phyloP scores from a whole-genome alignment of 2,888 invertebrate genomes.

The Fabriciana adippe region DNA sequence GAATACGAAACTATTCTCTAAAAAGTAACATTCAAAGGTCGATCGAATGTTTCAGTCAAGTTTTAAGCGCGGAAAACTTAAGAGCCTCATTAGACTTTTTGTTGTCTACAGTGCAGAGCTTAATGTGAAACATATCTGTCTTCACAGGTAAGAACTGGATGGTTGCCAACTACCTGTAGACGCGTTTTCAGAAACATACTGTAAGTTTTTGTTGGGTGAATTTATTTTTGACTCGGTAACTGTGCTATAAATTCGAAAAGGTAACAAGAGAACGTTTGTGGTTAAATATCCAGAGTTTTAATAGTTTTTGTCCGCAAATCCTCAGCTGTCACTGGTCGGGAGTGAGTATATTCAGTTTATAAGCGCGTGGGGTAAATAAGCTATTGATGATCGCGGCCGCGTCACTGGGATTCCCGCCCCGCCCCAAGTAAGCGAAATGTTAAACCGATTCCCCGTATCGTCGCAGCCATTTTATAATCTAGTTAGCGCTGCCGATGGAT shows the following conservation, averaged over 20 bases:
- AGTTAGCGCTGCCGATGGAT: constrained; percentile 40
- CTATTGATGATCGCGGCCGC: constrained; percentile 56
- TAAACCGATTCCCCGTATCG: constrained; percentile 66
- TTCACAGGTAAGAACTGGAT: constrained; percentile 68
- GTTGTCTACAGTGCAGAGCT: constrained; percentile 51
- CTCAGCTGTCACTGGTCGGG: constrained; percentile 61
- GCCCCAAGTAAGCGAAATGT: constrained; percentile 55
- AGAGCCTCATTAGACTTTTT: constrained; percentile 60
- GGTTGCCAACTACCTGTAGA: constrained; percentile 79
- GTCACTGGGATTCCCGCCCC: constrained; percentile 63
- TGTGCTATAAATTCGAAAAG: constrained; percentile 37
- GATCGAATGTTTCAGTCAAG: constrained; percentile 40
- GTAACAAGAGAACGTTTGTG: constrained; percentile 34
- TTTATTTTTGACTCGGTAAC: constrained; percentile 44
- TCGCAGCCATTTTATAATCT: constrained; percentile 61
- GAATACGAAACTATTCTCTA: constrained; percentile 34
- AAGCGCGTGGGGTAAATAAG: constrained; percentile 64
- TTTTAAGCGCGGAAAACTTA: constrained; percentile 40
- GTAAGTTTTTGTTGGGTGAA: constrained; percentile 46
- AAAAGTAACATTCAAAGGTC: constrained; percentile 35
- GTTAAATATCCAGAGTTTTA: constrained; percentile 30
- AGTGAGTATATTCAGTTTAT: constrained; percentile 74
- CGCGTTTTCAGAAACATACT: constrained; percentile 60
- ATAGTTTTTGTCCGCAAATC: constrained; percentile 50
- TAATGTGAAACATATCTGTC: constrained; percentile 63